Evolutionary conservation across 2,888 invertebrate species (phyloP).

Genomic region (Sphaeridia pumilis): DNA sequence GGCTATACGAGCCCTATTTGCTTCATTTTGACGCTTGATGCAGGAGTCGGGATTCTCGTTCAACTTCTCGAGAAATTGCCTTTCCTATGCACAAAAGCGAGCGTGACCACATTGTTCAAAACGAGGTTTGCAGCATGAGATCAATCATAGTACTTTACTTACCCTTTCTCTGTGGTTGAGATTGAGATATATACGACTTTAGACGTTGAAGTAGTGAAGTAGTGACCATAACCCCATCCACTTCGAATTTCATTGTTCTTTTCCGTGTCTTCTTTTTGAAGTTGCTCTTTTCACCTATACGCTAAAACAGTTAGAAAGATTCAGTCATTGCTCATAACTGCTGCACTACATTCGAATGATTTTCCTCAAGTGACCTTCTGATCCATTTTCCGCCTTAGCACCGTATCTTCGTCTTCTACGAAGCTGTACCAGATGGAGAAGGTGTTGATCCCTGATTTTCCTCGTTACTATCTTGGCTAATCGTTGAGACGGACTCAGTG

Average conservation of each 20-base stretch:
- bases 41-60: slow-evolving; percentile 80
- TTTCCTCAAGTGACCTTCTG: too few species aligned
- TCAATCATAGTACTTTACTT: too few species aligned
- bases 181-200: slow-evolving; percentile 85
- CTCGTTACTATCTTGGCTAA: slow-evolving; percentile 60
- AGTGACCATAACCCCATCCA: slow-evolving; percentile 93
- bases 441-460: slow-evolving; percentile 41
- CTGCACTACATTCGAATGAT: too few species aligned
- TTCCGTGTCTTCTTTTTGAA: slow-evolving; percentile 82
- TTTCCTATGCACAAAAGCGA: slow-evolving; percentile 53
- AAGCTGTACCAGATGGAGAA: slow-evolving; percentile 40
- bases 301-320: background rate
- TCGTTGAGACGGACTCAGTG: slow-evolving; percentile 71
- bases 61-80: slow-evolving; percentile 71
- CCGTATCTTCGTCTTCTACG: slow-evolving; percentile 49
- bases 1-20: slow-evolving; percentile 82
- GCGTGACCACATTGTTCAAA: too few species aligned
- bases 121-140: too few species aligned
- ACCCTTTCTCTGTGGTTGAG: slow-evolving; percentile 73
- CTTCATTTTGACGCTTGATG: slow-evolving; percentile 72
- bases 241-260: slow-evolving; percentile 90
- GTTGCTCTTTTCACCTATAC: slow-evolving; percentile 30
- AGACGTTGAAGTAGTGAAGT: slow-evolving; percentile 93
- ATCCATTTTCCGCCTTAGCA: too few species aligned
- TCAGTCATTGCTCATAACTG: too few species aligned